Evolutionary conservation across 2,888 invertebrate genomes (phyloP), one percentile per base, ranked within the genome.

Genomic region (Alviniconcha strummeri): DNA sequence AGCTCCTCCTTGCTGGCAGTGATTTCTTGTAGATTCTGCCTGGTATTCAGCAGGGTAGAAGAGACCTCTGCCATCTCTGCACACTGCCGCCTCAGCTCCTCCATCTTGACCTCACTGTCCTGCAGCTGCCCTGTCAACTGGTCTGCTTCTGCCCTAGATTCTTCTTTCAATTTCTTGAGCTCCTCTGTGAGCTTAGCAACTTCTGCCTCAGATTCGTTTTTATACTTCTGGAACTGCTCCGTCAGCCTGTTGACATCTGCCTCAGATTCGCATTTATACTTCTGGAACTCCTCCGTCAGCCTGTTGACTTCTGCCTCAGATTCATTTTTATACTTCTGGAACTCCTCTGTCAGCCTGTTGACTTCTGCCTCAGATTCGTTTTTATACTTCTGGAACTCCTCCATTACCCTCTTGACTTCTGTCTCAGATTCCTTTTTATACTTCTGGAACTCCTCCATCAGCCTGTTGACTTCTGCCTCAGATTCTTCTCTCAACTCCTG

Each of bases 161-260:
- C 82, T 55, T 77, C 74, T 19, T 77, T 78, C 13, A 78, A 57
- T 15, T 17, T 64, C 4, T 69, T 76, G 13, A 82, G 52, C 72
- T 78, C 69, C 13, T 64, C 36, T 75, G 81, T 64, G 17, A 80
- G 67, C 36, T 55, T 67, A 13, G 11, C n/a, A 55, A 81, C 81
- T 82, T 81, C 67, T 13, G 71, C 80, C 55, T 84, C 82, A 13
- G 84, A 57, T 57, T 82, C 76, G 54, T 85, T 67, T 17, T 69
- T 79, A 8, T 75, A 15, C 4, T 72, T 72, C 15, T 80, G 52
- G 71, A 85, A 55, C 13, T 81, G 72, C 52, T 83, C 7, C 19
- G 15, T 82, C 72, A 67, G n/a, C 56, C 55, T 76, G 19, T n/a
- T n/a, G 9, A 57, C 55, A 4, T 80, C 84, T 54, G 5, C n/a